Base-by-base conservation (phyloP, 2,888 invertebrate genomes). In the Drosophila greeni region DNA sequence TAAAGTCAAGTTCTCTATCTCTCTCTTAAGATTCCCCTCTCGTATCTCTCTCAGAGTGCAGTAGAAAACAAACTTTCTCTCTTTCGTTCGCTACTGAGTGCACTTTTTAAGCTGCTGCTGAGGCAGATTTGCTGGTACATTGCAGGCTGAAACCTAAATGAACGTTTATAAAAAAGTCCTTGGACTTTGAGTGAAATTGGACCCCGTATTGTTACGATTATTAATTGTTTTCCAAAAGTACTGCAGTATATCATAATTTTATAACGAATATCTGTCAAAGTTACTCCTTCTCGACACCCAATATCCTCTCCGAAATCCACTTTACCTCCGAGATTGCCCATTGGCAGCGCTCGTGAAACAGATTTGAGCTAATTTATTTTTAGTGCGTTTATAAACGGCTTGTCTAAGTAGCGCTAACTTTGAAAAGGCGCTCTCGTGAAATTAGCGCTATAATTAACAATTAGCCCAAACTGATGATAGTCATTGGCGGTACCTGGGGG, bases 371-470 rank as follows among this genome's bases (percentile, higher is more conserved):
- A 75, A 77, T 80, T 80, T 73, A 80, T 80, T 73, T 79, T 80
- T 77, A 82, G 75, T 76, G 75, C 60, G 26, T 67, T 73, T 73
- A 82, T 80, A 82, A 82, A 77, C 75, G 72, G 68, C 70, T 62
- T 64, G 64, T 73, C 81, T 77, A 80, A 80, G 77, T 80, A 79
- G 81, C 77, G 81, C 70, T 72, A 76, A 82, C 72, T 82, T 70
- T 49, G 68, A 66, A 54, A 72, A 66, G 58, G 68, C 71, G 66
- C 59, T 72, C 61, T 65, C 54, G 64, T 48, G 37, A 75, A 82
- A 77, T 77, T 75, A 80, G 78, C 78, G 72, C 69, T 80, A 80
- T 77, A 80, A 80, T 79, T 79, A 79, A 80, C 77, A 58, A 73
- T 70, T 70, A 68, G 29, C 62, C 52, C 62, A 34, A 60, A 53